phyloP scores from a whole-genome alignment of 2,797 vertebrate genomes.

The Oophaga sylvatica region DNA sequence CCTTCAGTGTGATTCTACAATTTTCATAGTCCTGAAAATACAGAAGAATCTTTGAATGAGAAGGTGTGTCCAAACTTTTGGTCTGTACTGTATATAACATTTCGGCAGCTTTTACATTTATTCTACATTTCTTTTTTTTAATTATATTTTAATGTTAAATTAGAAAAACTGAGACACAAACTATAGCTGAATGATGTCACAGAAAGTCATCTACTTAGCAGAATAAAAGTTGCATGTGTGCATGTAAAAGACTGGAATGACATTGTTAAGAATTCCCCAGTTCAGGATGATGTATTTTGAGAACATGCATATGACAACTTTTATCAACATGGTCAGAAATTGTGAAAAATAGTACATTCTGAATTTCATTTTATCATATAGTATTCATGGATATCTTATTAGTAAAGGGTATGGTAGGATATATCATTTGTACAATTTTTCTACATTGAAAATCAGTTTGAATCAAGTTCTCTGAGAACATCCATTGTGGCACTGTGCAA shows the following conservation, averaged over 20 bases:
- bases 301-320: conserved; percentile 1
- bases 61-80: too few relatives aligned
- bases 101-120: not conserved
- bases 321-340: not conserved
- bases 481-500: conserved; percentile 18
- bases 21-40: too few relatives aligned
- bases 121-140: not conserved
- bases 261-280: not conserved
- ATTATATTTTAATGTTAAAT: not conserved
- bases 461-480: conserved; percentile 19
- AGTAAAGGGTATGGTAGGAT: not conserved
- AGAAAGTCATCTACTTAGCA: not conserved
- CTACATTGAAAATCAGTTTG: conserved; percentile 23
- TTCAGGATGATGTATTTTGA: conserved; percentile 5
- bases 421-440: conserved; percentile 10
- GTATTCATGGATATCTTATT: conserved; percentile 28
- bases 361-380: conserved; percentile 11
- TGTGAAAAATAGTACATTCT: conserved; percentile 9
- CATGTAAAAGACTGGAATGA: not conserved
- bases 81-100: not conserved
- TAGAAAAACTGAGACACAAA: not conserved
- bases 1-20: too few relatives aligned
- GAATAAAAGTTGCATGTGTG: not conserved
- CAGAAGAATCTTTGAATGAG: too few relatives aligned
- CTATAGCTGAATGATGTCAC: not conserved